These are phyloP conservation scores for Dynastes grantii DNA, from an alignment of 2,888 invertebrate genomes.

Conservation along the genomic window DNA sequence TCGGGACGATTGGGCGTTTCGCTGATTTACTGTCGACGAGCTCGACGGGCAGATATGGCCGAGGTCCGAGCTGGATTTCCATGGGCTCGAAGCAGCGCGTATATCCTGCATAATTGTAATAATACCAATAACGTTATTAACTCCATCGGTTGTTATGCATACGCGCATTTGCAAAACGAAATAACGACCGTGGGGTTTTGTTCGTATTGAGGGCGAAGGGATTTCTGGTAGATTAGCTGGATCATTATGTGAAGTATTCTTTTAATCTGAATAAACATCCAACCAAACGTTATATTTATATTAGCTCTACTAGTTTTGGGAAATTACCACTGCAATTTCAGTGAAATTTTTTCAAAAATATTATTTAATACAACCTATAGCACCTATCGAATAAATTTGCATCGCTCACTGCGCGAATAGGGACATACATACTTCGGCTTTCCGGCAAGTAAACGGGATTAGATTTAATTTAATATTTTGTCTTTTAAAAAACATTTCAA, in stretches of 20 bases:
- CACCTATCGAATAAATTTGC: no score
- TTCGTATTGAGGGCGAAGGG: background rate
- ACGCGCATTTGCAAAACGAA: background rate
- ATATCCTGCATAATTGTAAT: slow-evolving; percentile 15
- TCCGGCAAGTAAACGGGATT: no score
- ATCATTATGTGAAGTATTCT: background rate
- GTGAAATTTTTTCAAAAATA: no score
- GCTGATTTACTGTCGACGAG: slow-evolving; percentile 30
- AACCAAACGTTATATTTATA: no score
- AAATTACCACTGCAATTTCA: no score
- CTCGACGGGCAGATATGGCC: background rate
- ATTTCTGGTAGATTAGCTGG: background rate
- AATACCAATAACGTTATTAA: slow-evolving; percentile 15
- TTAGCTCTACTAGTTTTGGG: no score
- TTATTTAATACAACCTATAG: no score
- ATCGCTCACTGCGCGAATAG: no score
- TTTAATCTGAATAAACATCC: background rate
- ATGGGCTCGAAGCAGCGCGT: background rate
- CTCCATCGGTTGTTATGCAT: background rate
- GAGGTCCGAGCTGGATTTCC: background rate
- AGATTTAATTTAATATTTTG: no score
- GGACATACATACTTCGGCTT: no score
- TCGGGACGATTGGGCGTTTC: slow-evolving; percentile 7
- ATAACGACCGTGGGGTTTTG: no score
- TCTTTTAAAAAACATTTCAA: no score